Conservation (phyloP, 2,797 vertebrate genomes). For the Microtus agrestis region DNA sequence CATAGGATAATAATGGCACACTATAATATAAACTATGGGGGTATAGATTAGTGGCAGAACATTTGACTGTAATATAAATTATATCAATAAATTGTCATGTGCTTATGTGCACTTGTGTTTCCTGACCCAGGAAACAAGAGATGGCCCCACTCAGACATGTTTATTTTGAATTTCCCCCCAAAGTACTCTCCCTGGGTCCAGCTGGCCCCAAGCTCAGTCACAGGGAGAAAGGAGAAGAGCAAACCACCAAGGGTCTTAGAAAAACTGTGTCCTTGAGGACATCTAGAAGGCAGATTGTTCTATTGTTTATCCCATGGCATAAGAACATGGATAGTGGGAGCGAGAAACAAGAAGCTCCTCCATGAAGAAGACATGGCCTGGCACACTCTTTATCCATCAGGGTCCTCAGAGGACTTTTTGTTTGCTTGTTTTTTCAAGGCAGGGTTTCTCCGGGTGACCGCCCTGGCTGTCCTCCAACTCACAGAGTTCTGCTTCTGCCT, state of each 20-base stretch:
- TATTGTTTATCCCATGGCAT: neutral
- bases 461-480: neutral
- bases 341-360: neutral
- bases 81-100: neutral
- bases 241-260: neutral
- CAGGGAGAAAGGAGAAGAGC: neutral
- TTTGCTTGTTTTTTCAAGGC: neutral
- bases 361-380: neutral
- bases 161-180: neutral
- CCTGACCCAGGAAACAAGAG: neutral
- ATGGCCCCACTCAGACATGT: neutral
- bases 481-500: neutral
- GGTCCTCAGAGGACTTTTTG: neutral
- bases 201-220: neutral
- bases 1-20: neutral
- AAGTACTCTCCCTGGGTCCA: no score
- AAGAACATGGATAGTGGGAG: neutral
- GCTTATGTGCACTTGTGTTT: neutral
- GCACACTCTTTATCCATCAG: neutral
- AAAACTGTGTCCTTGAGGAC: neutral
- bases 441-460: neutral
- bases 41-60: no score
- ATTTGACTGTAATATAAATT: neutral
- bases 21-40: neutral
- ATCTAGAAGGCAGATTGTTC: neutral